A percentile compares a stretch with the other conserved stretches of the same genome.
These are phyloP conservation scores for Aleiodes sp. DNA, from an alignment of 1,140 invertebrate species.

Conservation along the genomic window DNA sequence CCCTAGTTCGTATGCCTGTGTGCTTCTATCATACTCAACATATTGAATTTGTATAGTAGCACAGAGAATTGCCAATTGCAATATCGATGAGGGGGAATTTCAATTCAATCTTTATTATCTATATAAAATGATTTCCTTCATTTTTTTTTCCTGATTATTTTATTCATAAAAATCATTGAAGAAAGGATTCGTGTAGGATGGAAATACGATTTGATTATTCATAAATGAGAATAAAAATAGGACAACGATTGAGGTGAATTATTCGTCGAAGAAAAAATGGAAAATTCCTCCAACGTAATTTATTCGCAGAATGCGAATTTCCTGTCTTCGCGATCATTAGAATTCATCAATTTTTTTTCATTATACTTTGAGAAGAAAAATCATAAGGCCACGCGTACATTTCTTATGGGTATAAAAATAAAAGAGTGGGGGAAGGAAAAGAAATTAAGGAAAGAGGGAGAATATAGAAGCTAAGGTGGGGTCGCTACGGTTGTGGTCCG, in stretches of 20 bases:
- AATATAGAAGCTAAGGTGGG: slow-evolving; percentile 48
- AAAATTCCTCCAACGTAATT: too few species aligned
- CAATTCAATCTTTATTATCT: slow-evolving; percentile 2
- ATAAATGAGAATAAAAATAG: too few species aligned
- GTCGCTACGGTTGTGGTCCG: slow-evolving; percentile 64
- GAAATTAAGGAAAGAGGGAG: slow-evolving; percentile 37
- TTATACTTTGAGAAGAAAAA: too few species aligned
- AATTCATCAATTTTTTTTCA: too few species aligned
- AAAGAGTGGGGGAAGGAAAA: slow-evolving; percentile 12
- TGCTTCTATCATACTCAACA: slow-evolving; percentile 25
- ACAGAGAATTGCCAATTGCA: slow-evolving; percentile 2
- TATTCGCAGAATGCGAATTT: too few species aligned
- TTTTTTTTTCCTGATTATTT: neutral
- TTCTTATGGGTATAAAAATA: slow-evolving; percentile 10
- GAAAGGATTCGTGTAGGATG: neutral
- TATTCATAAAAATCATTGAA: neutral
- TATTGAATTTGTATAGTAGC: slow-evolving; percentile 26
- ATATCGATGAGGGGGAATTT: slow-evolving; percentile 28
- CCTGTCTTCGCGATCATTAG: too few species aligned
- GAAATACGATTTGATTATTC: too few species aligned
- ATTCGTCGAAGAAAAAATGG: too few species aligned
- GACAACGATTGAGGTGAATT: too few species aligned
- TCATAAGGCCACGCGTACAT: neutral
- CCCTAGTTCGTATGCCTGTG: slow-evolving; percentile 20
- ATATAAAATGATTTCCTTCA: neutral